Base-by-base conservation (phyloP, 2,888 invertebrate genomes). In the Charanyca ferruginea region DNA sequence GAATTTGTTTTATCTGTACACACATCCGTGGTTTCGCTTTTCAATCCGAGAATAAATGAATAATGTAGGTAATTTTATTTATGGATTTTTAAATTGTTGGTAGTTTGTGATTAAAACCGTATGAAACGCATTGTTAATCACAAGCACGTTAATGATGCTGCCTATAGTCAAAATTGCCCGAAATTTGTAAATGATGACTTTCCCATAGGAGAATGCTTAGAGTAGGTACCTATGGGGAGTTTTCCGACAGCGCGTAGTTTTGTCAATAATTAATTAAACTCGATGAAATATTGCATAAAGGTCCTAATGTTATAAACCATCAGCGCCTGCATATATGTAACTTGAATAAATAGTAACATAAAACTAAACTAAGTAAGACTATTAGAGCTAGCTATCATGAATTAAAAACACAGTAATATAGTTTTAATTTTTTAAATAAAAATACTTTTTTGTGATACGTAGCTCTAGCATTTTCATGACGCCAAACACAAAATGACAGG, bases 1-100 rank as follows among this genome's bases (percentile, higher is more conserved):
- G 7, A 54, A 28, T 74, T 60, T 63, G 42, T 62, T 57, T 61
- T 59, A 55, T 48, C 22, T 73, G 35, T 35, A 62, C 52, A 58
- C 8, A 47, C 35, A 58, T 67, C 61, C n/a, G 38, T 16, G 16
- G 23, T 11, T 47, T 25, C 41, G 48, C 44, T 54, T 47, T 60
- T 45, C n/a, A 63, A 55, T 59, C 16, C 23, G 45, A n/a, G n/a
- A 49, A 58, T 58, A 47, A 20, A 62, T 64, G 1, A 45, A 69
- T 73, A 55, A 66, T 52, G 7, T 25, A 66, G 47, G 7, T 25
- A 32, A 32, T 57, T 63, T 47, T 47, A 49, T 58, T 69, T 47
- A 51, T 52, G 5, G 22, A 28, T 22, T 64, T 69, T 18, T 32
- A 25, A 16, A 49, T 66, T 52, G 2, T 8, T 25, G 13, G n/a